Base-by-base conservation (phyloP, 2,797 vertebrate species). In the Adelosebastes latens region DNA sequence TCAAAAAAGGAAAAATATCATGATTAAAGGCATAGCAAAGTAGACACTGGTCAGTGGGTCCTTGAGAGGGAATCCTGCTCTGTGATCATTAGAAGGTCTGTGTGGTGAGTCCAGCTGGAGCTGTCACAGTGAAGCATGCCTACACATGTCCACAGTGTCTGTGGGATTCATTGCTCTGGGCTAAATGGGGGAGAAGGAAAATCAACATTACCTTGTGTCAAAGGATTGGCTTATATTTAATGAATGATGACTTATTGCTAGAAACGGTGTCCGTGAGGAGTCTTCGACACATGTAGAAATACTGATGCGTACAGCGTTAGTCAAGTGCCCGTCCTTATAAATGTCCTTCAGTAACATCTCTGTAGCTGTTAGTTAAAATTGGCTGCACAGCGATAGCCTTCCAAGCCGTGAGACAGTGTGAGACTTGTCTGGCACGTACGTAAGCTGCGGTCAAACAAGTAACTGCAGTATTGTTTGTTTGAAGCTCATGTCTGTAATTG, bases 101-200 rank as follows among this genome's bases (percentile, higher is more conserved):
- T 78, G 74, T 80, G 84, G 80, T 5, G 77, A 75, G 84, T 91
- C 91, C 90, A 94, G 94, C 93, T 94, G 93, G 92, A 91, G 87
- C 92, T 89, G 93, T 94, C 92, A 86, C 72, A 68, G 64, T 83
- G 82, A 93, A 84, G 77, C 88, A 89, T 92, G 83, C 87, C 77
- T 81, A 76, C 85, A 84, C 81, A 39, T 71, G 59, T 88, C 88
- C 67, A 65, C 68, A 1, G 84, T 79, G 82, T 91, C 88, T 87
- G 72, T 79, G 80, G 86, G 86, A 89, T 88, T 80, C 77, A 56
- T 72, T 59, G 88, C 91, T 88, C 67, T 53, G 75, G 88, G 89
- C 85, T 79, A 82, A 89, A 89, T 75, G 5, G 25, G 60, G 53
- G 53, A 64, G 39, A 46, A 18, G 75, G 75, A 80, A 91, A 86